Evolutionary conservation across 1,140 invertebrate genomes (phyloP), one percentile per base, ranked within the genome.

Genomic region (Dinoponera quadriceps): DNA sequence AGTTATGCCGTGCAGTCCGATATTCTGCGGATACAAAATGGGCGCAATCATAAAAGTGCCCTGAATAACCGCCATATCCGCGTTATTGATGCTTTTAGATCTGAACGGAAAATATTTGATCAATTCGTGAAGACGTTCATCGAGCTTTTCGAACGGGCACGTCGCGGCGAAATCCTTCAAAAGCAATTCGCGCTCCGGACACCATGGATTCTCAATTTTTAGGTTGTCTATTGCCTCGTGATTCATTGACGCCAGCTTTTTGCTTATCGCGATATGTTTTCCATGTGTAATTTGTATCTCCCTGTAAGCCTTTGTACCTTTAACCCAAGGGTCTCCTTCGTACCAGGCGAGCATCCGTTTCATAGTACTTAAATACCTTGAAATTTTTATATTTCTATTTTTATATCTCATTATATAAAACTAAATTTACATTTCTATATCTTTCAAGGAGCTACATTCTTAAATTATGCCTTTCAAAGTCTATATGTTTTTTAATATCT

Each of bases 41-140:
- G 96, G 92, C 48, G 97, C 95, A 0, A 97, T 97, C 84, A 98
- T 95, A 90, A 99, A 98, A 1, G 96, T 97, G 85, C 97, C 97
- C 88, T 97, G 97, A 0, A 98, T 98, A 0, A 97, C 81, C 0
- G 96, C 96, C 95, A 98, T 95, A 86, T 98, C 97, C 59, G 95
- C 95, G 91, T 98, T 98, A 71, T 91, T 92, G 0, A 95, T 91
- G 0, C 95, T 95, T 93, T 55, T 94, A 92, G 3, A 85, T 69
- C n/a, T 91, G 88, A n/a, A 92, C 3, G 57, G 91, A 88, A 18
- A 95, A 90, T 88, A 96, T 95, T 1, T 94, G 91, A 11, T 91
- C 90, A 95, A 92, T 0, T 96, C 2, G 54, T 88, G 88, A 33
- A 88, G 91, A 77, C 91, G 91, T 22, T 91, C 90, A 5, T 81